Evolutionary conservation across 1,140 invertebrate genomes (phyloP).

Genomic region (Helicoverpa armigera): DNA sequence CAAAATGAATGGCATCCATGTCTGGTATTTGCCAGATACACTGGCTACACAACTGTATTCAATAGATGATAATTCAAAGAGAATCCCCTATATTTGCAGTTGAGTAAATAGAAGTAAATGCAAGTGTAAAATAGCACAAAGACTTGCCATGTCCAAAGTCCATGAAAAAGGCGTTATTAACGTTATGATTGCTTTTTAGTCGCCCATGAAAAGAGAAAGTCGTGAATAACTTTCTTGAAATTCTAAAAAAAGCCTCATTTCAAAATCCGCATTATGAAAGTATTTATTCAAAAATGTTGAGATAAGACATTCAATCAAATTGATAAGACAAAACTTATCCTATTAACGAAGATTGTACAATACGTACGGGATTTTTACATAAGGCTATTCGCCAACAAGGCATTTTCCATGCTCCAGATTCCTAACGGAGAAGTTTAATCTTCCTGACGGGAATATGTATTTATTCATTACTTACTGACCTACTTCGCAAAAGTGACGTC

Average conservation of each 20-base stretch:
- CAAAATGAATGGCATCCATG: conserved; percentile 18
- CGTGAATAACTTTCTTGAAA: not conserved
- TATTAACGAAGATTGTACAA: not conserved
- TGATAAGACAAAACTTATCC: conserved; percentile 11
- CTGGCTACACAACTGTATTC: not conserved
- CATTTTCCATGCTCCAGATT: not conserved
- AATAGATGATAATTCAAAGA: not conserved
- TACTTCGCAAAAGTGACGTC: conserved; percentile 12
- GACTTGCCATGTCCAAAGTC: too few species aligned
- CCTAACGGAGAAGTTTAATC: not conserved
- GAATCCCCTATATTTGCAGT: not conserved
- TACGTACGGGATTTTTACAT: not conserved
- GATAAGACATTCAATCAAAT: conserved; percentile 24
- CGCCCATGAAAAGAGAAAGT: not conserved
- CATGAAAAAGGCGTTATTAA: too few species aligned
- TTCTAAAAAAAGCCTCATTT: not conserved
- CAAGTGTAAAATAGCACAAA: too few species aligned
- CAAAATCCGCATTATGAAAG: not conserved
- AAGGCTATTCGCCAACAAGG: not conserved
- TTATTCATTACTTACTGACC: conserved; percentile 42
- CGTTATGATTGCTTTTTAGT: too few species aligned
- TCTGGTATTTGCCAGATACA: not conserved
- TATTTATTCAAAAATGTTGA: not conserved
- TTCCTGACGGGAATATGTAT: conserved; percentile 16
- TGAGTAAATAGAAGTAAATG: not conserved